Evolutionary conservation across 2,888 invertebrate species (phyloP).

Genomic region (Halictus quadricinctus): DNA sequence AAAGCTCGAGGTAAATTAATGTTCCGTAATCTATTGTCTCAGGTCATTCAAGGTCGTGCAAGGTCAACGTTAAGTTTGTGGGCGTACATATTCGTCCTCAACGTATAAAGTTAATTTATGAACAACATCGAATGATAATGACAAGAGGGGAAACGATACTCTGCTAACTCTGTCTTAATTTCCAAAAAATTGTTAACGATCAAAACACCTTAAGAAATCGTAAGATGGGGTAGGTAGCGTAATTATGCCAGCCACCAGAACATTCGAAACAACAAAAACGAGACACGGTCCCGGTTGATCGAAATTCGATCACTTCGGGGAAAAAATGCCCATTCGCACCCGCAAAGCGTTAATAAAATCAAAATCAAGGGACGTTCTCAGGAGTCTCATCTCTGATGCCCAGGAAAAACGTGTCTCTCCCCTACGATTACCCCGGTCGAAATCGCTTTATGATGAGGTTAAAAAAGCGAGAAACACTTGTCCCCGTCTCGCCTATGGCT

Average conservation of each 20-base stretch:
- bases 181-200: too few species aligned
- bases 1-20: too few species aligned
- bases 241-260: background rate
- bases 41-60: background rate
- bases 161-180: too few species aligned
- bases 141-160: too few species aligned
- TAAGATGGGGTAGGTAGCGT: background rate
- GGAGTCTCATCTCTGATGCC: background rate
- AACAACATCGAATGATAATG: too few species aligned
- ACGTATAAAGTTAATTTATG: background rate
- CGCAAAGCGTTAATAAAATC: constrained; percentile 13
- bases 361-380: constrained; percentile 2
- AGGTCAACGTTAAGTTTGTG: background rate
- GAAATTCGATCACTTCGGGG: constrained; percentile 32
- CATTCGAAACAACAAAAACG: constrained; percentile 13
- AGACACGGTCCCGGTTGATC: constrained; percentile 21
- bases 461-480: background rate
- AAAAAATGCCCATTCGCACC: constrained; percentile 6
- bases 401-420: background rate
- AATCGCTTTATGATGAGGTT: constrained; percentile 7
- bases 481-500: background rate
- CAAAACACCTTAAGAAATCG: background rate
- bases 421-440: background rate
- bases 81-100: background rate
- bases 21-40: background rate